Percentiles rank a stretch among this genome's conserved stretches.
phyloP scores from a whole-genome alignment of 92 coral and sea anemone genomes.

The Palythoa heliodiscus region DNA sequence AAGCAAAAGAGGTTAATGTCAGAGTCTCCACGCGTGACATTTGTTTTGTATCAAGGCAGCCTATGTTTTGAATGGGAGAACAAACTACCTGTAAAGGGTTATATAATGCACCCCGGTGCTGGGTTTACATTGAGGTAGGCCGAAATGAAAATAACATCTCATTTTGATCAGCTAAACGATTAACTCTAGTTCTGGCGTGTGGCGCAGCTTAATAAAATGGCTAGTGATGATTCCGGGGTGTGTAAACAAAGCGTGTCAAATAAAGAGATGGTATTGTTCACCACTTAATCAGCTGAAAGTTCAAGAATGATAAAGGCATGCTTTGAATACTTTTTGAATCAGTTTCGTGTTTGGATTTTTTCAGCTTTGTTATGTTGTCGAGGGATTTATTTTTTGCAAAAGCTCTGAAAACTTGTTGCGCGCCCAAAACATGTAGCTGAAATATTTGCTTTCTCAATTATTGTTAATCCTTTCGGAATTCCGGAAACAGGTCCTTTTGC shows the following conservation, averaged over 20 bases:
- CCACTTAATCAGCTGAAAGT: slow-evolving; percentile 43
- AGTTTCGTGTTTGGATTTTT: not conserved
- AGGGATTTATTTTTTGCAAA: not conserved
- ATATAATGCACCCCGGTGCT: slow-evolving; percentile 47
- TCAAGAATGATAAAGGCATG: slow-evolving; percentile 16
- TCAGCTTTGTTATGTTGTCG: not conserved
- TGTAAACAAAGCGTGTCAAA: slow-evolving; percentile 55
- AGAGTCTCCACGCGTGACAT: slow-evolving; percentile 41
- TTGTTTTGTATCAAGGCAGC: slow-evolving; percentile 47
- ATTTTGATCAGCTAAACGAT: slow-evolving; percentile 40
- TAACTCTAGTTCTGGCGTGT: slow-evolving; percentile 44
- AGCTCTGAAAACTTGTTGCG: slow-evolving; percentile 22
- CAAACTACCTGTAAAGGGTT: slow-evolving; percentile 46
- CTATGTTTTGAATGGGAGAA: slow-evolving; percentile 44
- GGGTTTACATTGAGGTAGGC: slow-evolving; percentile 41
- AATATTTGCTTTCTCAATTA: slow-evolving; percentile 70
- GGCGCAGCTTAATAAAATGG: slow-evolving; percentile 55
- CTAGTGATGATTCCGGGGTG: slow-evolving; percentile 48
- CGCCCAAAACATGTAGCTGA: slow-evolving; percentile 39
- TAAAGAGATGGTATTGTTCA: slow-evolving; percentile 41
- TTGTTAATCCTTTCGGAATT: slow-evolving; percentile 76
- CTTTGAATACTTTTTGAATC: slow-evolving; percentile 35
- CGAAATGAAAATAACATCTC: slow-evolving; percentile 47
- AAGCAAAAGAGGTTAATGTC: not conserved
- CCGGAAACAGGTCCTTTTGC: slow-evolving; percentile 78